Evolutionary conservation across 2,888 invertebrate genomes (phyloP).

Genomic region (Andrena bucephala): DNA sequence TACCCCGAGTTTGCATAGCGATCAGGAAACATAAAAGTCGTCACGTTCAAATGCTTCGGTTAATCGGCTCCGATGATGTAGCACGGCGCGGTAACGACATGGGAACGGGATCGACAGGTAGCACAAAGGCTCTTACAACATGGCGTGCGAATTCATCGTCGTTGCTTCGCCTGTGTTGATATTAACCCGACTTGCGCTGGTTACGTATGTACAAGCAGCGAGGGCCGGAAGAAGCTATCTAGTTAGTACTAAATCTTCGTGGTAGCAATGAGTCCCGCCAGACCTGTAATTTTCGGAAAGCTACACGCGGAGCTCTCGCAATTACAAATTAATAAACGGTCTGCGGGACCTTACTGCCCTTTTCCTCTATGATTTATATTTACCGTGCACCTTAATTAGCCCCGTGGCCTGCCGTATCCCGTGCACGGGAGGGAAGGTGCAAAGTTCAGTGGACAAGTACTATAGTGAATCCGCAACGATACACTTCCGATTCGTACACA

Average conservation of each 20-base stretch:
- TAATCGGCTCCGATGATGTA: slow-evolving; percentile 69
- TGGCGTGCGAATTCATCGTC: slow-evolving; percentile 60
- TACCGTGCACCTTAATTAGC: slow-evolving; percentile 76
- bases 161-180: slow-evolving; percentile 40
- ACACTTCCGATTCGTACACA: neutral
- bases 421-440: slow-evolving; percentile 42
- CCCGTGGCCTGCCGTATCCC: slow-evolving; percentile 45
- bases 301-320: slow-evolving; percentile 74
- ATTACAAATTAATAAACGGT: slow-evolving; percentile 83
- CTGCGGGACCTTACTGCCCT: slow-evolving; percentile 61
- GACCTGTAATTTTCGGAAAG: slow-evolving; percentile 79
- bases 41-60: slow-evolving; percentile 70
- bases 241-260: slow-evolving; percentile 77
- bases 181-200: slow-evolving; percentile 28
- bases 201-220: neutral
- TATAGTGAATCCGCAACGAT: neutral
- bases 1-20: slow-evolving; percentile 46
- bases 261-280: slow-evolving; percentile 75
- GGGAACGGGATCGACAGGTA: slow-evolving; percentile 69
- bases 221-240: slow-evolving; percentile 70
- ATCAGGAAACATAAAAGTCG: slow-evolving; percentile 71
- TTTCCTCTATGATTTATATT: slow-evolving; percentile 77
- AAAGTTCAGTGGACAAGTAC: slow-evolving; percentile 54
- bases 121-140: slow-evolving; percentile 44
- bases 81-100: slow-evolving; percentile 61